These are phyloP conservation scores for Lucinisca nassula DNA, from an alignment of 2,888 invertebrate genomes.

Conservation along the genomic window DNA sequence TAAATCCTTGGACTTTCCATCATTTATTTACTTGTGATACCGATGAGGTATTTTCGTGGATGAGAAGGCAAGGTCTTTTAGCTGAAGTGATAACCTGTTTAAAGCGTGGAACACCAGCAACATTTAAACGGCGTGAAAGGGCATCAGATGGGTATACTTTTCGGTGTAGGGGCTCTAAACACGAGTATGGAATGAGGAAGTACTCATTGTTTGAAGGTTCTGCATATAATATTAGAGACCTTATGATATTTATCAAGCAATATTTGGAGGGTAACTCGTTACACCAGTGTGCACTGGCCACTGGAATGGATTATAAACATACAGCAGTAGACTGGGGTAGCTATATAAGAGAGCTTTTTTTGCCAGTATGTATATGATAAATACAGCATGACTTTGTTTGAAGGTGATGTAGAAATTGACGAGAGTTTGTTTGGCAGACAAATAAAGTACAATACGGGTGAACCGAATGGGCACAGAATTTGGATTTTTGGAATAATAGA, in stretches of 20 bases:
- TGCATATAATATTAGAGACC: conserved; percentile 20
- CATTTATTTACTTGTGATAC: background rate
- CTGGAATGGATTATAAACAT: conserved; percentile 26
- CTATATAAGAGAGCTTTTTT: conserved; percentile 17
- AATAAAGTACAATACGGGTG: conserved; percentile 22
- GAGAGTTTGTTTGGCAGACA: background rate
- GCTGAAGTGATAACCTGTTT: background rate
- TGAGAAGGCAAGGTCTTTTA: background rate
- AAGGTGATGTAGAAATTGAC: background rate
- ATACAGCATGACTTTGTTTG: background rate
- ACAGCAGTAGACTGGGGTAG: conserved; percentile 34
- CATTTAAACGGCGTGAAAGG: background rate
- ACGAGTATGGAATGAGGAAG: conserved; percentile 23
- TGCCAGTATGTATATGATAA: conserved; percentile 15
- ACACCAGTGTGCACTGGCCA: conserved; percentile 7
- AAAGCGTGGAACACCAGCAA: background rate
- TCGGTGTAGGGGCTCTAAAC: background rate
- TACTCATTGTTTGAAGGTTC: conserved; percentile 39
- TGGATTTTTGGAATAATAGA: conserved; percentile 43
- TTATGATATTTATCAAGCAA: conserved; percentile 13
- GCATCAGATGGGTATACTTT: background rate
- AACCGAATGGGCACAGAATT: conserved; percentile 5
- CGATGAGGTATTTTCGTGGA: background rate
- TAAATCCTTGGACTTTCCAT: conserved; percentile 21
- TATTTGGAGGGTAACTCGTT: conserved; percentile 27